Base-by-base conservation (phyloP, 2,888 invertebrate species). In the Sabatieria punctata region DNA sequence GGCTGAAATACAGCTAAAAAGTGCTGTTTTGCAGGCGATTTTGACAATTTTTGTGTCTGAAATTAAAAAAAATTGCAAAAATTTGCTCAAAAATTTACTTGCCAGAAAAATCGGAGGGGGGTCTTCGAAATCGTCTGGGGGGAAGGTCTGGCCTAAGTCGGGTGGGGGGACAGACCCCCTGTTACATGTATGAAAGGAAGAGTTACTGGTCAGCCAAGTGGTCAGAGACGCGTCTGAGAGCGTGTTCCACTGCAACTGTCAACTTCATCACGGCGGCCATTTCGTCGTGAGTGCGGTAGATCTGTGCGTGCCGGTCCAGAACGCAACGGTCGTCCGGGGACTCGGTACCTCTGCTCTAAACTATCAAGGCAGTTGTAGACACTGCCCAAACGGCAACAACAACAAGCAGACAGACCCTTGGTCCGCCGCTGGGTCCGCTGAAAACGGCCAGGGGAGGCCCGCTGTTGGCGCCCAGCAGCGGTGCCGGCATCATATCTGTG, bases 211-310 rank as follows among this genome's bases (percentile, higher is more conserved):
- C 82, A 2, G 81, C 79, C 59, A 88, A 74, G 51, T 80, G 76
- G 69, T 95, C 93, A 0, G 89, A 88, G 2, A 93, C 88, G 57
- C 81, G 77, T 71, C 93, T 95, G 53, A 97, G 74, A 27, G 89
- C 85, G 52, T 82, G 80, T 71, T 97, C 95, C 19, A 86, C 84
- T 64, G 85, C 82, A 2, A 83, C 82, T 15, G 93, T 89, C 55
- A 84, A 82, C 59, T 82, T 80, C 68, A 93, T 91, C 49, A 93
- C 85, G 47, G 67, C 66, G 46, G 67, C 62, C 46, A 70, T 57
- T 71, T 91, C 85, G 57, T 78, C 78, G 68, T 89, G 89, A 60
- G 79, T 78, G 1, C 93, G 93, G 73, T 89, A 91, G 58, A 97
- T 86, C 53, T 82, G 82, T 0, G 83, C 80, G 69, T 95, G 93